Conservation (phyloP, 2,888 invertebrate genomes). For the Drosophila nigritarsus region DNA sequence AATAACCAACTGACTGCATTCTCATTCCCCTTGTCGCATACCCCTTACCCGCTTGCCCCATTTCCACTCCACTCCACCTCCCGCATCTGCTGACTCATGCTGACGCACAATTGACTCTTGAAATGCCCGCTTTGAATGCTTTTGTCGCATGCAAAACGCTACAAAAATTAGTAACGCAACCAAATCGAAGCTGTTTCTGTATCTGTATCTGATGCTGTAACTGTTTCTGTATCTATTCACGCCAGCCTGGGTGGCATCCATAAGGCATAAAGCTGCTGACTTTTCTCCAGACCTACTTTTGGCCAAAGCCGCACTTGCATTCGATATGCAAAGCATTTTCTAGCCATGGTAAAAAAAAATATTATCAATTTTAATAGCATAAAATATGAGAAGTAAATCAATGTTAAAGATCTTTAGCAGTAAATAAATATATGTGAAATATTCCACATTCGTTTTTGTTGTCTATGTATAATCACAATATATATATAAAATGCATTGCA, state of each 20-base stretch:
- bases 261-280: constrained; percentile 35
- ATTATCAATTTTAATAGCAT: background rate
- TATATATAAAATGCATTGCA: background rate
- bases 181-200: constrained; percentile 41
- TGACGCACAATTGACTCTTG: constrained; percentile 73
- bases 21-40: constrained; percentile 7
- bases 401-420: background rate
- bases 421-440: background rate
- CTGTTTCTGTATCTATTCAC: constrained; percentile 43
- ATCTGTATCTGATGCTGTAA: constrained; percentile 19
- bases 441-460: background rate
- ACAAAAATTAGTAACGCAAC: constrained; percentile 70
- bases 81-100: constrained; percentile 67
- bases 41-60: background rate
- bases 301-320: constrained; percentile 30
- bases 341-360: no score
- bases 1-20: constrained; percentile 45
- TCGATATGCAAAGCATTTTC: background rate
- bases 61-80: background rate
- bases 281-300: constrained; percentile 6
- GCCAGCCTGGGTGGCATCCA: constrained; percentile 69
- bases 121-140: constrained; percentile 48
- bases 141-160: constrained; percentile 75
- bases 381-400: background rate
- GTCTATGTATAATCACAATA: background rate